phyloP scores from a whole-genome alignment of 2,113 vertebrate species.

The Gracilinanus agilis region DNA sequence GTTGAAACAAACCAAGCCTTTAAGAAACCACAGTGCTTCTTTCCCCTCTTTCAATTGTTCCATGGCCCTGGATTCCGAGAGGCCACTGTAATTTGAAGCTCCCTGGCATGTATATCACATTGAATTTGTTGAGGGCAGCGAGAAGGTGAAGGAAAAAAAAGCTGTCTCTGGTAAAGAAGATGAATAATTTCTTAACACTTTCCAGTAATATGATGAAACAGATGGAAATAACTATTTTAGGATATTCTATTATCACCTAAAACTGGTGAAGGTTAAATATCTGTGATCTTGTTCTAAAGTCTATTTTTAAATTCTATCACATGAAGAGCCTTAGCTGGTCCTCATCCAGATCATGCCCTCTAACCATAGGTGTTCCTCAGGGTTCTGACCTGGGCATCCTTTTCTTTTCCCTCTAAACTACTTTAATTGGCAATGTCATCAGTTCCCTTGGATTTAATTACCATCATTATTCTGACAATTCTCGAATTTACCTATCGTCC shows the following conservation, averaged over 20 bases:
- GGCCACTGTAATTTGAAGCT: neutral
- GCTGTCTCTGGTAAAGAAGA: neutral
- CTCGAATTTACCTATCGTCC: neutral
- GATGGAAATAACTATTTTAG: neutral
- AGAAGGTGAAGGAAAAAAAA: neutral
- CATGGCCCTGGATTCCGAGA: neutral
- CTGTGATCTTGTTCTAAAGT: neutral
- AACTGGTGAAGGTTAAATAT: neutral
- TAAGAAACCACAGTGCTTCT: neutral
- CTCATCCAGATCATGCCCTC: neutral
- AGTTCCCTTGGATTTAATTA: neutral
- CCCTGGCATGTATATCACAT: neutral
- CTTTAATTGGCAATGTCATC: neutral
- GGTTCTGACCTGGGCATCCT: neutral
- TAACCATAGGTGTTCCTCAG: neutral
- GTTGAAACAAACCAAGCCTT: neutral
- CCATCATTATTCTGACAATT: neutral
- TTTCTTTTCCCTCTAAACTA: neutral
- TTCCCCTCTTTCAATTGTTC: conserved; percentile 5
- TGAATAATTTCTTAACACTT: neutral
- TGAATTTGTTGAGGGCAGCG: neutral
- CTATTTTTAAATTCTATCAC: neutral
- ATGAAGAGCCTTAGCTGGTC: neutral
- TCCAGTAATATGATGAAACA: neutral
- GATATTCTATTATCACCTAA: neutral